A percentile compares a stretch with the other conserved stretches of the same genome.
Evolutionary conservation across 1,140 invertebrate genomes (phyloP).

Genomic region (Lanistes nyassanus): DNA sequence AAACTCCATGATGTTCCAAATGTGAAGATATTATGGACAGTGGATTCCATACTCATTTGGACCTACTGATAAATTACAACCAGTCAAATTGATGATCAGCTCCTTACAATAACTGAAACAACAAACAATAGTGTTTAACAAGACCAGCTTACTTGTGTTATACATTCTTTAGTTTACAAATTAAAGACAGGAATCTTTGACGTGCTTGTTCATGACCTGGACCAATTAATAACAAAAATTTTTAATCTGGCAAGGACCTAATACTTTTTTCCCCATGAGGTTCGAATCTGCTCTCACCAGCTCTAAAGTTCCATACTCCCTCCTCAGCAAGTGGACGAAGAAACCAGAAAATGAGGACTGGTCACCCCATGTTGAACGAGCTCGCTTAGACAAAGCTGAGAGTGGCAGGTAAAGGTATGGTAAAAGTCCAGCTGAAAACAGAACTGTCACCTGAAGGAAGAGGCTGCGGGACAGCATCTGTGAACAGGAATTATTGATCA

Average conservation of each 20-base stretch:
- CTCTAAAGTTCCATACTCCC: slow-evolving; percentile 64
- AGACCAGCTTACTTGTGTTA: too few relatives aligned
- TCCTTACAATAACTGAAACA: too few relatives aligned
- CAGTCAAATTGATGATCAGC: too few relatives aligned
- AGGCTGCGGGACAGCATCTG: slow-evolving; percentile 39
- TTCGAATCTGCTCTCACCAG: slow-evolving; percentile 41
- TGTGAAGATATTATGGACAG: too few relatives aligned
- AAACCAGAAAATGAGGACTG: slow-evolving; percentile 58
- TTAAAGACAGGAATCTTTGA: too few relatives aligned
- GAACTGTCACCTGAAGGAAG: slow-evolving; percentile 34
- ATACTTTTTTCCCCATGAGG: neutral
- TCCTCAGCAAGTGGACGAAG: slow-evolving; percentile 55
- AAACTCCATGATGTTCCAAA: neutral
- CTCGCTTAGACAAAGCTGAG: slow-evolving; percentile 43
- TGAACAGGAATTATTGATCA: slow-evolving; percentile 20
- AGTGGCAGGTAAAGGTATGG: slow-evolving; percentile 62
- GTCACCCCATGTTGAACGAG: slow-evolving; percentile 64
- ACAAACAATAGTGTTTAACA: too few relatives aligned
- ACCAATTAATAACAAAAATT: too few relatives aligned
- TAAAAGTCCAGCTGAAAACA: slow-evolving; percentile 46
- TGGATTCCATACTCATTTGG: too few relatives aligned
- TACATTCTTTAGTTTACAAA: too few relatives aligned
- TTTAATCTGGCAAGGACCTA: neutral
- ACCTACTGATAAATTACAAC: too few relatives aligned
- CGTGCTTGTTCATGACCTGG: too few relatives aligned